Base-by-base conservation (phyloP, 1,140 invertebrate species). In the Hestina assimilis region DNA sequence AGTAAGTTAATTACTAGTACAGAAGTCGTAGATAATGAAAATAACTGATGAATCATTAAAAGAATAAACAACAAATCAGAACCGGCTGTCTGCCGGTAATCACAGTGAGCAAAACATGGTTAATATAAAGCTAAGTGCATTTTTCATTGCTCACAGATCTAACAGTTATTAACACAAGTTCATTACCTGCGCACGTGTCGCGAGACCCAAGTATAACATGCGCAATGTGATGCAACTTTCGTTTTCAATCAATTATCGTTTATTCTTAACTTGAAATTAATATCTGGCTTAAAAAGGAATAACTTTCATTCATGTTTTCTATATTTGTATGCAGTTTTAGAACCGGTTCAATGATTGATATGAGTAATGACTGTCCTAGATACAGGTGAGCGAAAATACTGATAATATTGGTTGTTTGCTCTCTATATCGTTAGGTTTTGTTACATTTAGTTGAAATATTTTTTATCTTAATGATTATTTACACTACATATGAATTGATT, bases 311-410 rank as follows among this genome's bases (percentile, higher is more conserved):
- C 31, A 35, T 33, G 11, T 8, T 15, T 3, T 15, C 29, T 33
- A 12, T 14, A 14, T 14, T 33, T 9, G 12, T 15, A 35, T 24
- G n/a, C 14, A 24, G 41, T 14, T 15, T 8, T 15, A 15, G 14
- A 42, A 50, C 28, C 24, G 21, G 40, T 58, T 50, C 46, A 58
- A 33, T 56, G 46, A 48, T 50, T 58, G 46, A 58, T 50, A 58
- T 47, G 19, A 41, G 45, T 35, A 35, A 53, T 53, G 51, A 43
- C 51, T 42, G 50, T 43, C 41, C 41, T 53, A 42, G 40, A 53
- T 43, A 43, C 21, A 33, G 51, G 51, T 53, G 29, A 53, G 51
- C 35, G 51, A 53, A 53, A 50, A 52, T 29, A 52, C 7, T 31
- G 40, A 52, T 42, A 48, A 48, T 48, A 35, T 15, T 17, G 43